phyloP scores from a whole-genome alignment of 2,888 invertebrate genomes.

The Rhabditoides inermis region DNA sequence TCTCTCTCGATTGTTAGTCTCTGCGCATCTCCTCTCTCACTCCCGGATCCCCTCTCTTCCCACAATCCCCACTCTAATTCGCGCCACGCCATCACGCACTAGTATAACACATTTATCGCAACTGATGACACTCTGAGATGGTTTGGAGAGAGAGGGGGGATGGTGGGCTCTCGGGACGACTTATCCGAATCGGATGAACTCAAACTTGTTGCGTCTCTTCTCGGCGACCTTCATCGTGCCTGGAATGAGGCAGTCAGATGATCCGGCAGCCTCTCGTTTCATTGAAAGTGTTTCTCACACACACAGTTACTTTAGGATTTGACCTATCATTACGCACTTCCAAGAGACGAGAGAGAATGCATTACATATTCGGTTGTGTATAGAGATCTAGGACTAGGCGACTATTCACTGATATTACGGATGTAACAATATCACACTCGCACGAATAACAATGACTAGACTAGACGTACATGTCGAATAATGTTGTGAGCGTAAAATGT shows the following conservation, averaged over 20 bases:
- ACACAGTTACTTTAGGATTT: no score
- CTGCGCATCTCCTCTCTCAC: background rate
- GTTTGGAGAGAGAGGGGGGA: no score
- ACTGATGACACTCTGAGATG: no score
- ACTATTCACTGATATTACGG: conserved; percentile 7
- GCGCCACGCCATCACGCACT: background rate
- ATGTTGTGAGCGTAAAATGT: background rate
- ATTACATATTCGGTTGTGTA: background rate
- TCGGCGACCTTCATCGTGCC: conserved; percentile 46
- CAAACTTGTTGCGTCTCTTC: conserved; percentile 51
- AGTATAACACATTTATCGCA: no score
- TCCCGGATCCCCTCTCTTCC: background rate
- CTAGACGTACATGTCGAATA: no score
- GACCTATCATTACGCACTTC: background rate
- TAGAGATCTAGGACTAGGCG: background rate
- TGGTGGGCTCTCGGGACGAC: no score
- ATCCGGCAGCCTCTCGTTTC: no score
- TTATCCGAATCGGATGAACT: conserved; percentile 52
- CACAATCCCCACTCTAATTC: background rate
- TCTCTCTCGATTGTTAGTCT: background rate
- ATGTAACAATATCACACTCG: conserved; percentile 2
- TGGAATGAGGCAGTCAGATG: no score
- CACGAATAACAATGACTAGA: no score
- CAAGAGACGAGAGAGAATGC: background rate
- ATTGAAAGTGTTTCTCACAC: no score